phyloP scores from a whole-genome alignment of 2,888 invertebrate genomes.

The Nemurella pictetii region DNA sequence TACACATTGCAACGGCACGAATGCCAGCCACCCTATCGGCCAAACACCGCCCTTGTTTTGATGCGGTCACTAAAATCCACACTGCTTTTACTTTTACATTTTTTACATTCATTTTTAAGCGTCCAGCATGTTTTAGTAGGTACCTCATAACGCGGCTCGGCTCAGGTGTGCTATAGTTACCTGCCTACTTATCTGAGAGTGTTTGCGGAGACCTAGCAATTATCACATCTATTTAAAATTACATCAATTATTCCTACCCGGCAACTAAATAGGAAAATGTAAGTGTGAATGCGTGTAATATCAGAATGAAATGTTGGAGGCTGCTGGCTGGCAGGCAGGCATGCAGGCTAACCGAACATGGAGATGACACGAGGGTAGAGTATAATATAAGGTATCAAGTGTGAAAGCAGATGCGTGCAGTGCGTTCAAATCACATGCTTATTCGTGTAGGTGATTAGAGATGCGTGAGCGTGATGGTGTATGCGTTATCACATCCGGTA shows the following conservation, averaged over 20 bases:
- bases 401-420: slow-evolving; percentile 27
- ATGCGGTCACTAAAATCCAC: no score
- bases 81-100: no score
- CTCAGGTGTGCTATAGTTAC: no score
- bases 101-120: no score
- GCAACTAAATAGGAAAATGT: neutral
- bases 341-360: neutral
- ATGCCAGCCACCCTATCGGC: no score
- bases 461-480: slow-evolving; percentile 13
- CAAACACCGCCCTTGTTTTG: no score
- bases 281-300: neutral
- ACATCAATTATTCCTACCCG: neutral
- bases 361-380: neutral
- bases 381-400: slow-evolving; percentile 4
- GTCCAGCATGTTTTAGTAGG: no score
- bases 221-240: neutral
- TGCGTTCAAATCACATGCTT: slow-evolving; percentile 19
- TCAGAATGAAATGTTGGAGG: neutral
- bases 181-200: neutral
- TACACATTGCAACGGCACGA: neutral
- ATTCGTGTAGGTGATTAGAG: slow-evolving; percentile 10
- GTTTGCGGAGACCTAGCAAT: neutral
- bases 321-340: neutral
- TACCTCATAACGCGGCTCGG: no score
- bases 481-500: slow-evolving; percentile 21